phyloP scores from a whole-genome alignment of 2,113 vertebrate species.

The Brachypodius melanocephalos region DNA sequence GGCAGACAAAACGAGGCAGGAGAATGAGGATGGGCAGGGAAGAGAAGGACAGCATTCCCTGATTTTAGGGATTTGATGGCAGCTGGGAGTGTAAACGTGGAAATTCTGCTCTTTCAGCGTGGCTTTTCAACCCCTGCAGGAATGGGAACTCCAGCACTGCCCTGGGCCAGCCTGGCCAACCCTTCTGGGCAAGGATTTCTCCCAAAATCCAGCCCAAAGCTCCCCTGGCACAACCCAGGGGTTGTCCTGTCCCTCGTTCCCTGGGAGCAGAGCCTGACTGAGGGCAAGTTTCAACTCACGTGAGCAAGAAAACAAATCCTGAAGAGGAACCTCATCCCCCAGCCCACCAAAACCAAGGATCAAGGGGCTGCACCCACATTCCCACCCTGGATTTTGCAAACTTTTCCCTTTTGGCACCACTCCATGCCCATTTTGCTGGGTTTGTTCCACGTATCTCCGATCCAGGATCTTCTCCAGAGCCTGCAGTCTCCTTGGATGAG shows the following conservation, averaged over 20 bases:
- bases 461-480: background rate
- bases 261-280: background rate
- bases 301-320: fast-evolving
- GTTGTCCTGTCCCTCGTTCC: fast-evolving
- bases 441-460: background rate
- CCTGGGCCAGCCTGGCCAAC: background rate
- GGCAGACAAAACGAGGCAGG: background rate
- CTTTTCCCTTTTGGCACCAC: background rate
- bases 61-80: fast-evolving
- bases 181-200: background rate
- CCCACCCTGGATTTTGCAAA: background rate
- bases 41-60: fast-evolving
- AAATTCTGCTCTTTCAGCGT: fast-evolving
- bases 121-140: background rate
- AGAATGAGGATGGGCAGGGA: fast-evolving
- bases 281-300: fast-evolving
- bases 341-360: background rate
- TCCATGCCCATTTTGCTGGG: background rate
- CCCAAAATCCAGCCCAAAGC: background rate
- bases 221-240: background rate
- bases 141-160: background rate
- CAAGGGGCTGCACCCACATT: fast-evolving
- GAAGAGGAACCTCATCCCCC: background rate
- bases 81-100: background rate
- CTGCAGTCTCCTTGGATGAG: background rate